These are phyloP conservation scores for Popillia japonica DNA, from an alignment of 1,140 invertebrate genomes.

Conservation along the genomic window DNA sequence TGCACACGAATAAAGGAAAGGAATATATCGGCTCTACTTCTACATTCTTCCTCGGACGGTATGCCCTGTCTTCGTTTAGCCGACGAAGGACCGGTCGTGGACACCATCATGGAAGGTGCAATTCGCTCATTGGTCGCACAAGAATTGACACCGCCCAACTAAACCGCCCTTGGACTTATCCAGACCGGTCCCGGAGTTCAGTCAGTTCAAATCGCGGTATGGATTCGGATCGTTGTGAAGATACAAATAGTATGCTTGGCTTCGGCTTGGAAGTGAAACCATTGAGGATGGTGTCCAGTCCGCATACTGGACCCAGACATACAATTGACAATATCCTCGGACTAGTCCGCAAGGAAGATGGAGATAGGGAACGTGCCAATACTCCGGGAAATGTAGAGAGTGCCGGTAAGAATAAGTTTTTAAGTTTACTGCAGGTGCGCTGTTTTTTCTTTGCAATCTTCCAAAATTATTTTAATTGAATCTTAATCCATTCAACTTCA, in stretches of 20 bases:
- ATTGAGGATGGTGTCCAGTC: slow-evolving; percentile 56
- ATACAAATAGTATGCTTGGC: slow-evolving; percentile 55
- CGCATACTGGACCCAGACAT: slow-evolving; percentile 58
- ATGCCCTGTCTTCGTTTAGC: not conserved
- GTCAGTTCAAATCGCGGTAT: slow-evolving; percentile 57
- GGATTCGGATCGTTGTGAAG: slow-evolving; percentile 59
- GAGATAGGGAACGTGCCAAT: slow-evolving; percentile 51
- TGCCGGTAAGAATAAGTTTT: slow-evolving; percentile 52
- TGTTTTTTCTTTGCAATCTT: too few relatives aligned
- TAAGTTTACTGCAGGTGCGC: not conserved
- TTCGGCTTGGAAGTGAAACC: slow-evolving; percentile 57
- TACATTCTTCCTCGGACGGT: slow-evolving; percentile 30
- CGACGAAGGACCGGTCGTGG: slow-evolving; percentile 29
- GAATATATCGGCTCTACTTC: slow-evolving; percentile 20
- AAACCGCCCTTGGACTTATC: slow-evolving; percentile 41
- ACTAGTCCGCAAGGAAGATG: slow-evolving; percentile 54
- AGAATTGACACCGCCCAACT: slow-evolving; percentile 40
- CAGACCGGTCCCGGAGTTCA: slow-evolving; percentile 43
- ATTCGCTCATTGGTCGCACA: slow-evolving; percentile 41
- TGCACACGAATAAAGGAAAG: slow-evolving; percentile 10
- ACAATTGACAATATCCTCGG: slow-evolving; percentile 62
- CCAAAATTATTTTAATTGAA: too few relatives aligned
- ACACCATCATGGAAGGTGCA: slow-evolving; percentile 45
- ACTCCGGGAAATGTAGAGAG: slow-evolving; percentile 58
- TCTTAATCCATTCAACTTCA: too few relatives aligned